Percentiles rank a stretch among this genome's conserved stretches.
These are phyloP conservation scores for Mustela lutreola DNA, from an alignment of 2,113 vertebrate genomes.

Conservation along the genomic window DNA sequence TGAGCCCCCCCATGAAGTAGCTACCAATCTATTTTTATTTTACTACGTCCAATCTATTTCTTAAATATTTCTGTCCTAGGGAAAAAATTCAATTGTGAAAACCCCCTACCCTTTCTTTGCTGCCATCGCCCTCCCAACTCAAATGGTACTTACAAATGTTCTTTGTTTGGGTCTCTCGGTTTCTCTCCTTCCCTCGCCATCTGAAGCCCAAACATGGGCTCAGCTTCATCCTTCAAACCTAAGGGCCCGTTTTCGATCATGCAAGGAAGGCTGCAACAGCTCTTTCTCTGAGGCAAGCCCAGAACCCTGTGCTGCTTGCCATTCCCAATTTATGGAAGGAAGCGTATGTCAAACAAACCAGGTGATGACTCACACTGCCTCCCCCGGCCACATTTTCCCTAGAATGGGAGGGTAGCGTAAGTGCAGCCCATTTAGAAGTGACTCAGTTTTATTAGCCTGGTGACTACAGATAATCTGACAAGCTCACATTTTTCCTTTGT, in stretches of 20 bases:
- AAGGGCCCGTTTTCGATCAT: conserved; percentile 37
- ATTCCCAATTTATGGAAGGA: conserved; percentile 87
- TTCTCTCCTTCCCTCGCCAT: neutral
- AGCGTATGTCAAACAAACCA: conserved; percentile 88
- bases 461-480: conserved; percentile 73
- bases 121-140: neutral
- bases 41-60: conserved; percentile 51
- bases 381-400: conserved; percentile 83
- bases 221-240: conserved; percentile 52
- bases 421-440: conserved; percentile 82
- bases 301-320: conserved; percentile 74
- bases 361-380: conserved; percentile 87
- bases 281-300: conserved; percentile 53
- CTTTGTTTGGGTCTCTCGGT: conserved; percentile 44
- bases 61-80: neutral
- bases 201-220: conserved; percentile 50
- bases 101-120: neutral
- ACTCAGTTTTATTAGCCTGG: conserved; percentile 85
- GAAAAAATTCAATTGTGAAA: conserved; percentile 45
- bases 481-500: conserved; percentile 69
- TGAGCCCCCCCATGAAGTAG: neutral
- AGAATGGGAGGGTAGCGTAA: conserved; percentile 84
- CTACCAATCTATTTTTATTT: conserved; percentile 21
- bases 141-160: conserved; percentile 75
- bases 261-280: neutral